Evolutionary conservation across 2,888 invertebrate genomes (phyloP).

Genomic region (Leptinotarsa juncta): DNA sequence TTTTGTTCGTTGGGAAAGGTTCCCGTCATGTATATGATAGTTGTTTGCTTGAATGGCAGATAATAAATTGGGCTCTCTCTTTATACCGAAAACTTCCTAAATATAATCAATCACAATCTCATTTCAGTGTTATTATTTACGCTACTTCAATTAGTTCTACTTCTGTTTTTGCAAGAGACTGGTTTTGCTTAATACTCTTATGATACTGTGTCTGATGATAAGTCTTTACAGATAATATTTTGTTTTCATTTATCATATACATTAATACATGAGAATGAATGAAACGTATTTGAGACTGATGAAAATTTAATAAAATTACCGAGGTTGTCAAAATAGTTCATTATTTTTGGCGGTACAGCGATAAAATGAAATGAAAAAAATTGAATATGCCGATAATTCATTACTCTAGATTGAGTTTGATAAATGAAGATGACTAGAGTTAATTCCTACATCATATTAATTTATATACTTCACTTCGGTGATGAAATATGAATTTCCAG

Average conservation of each 20-base stretch:
- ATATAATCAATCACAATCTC: background rate
- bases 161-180: slow-evolving; percentile 25
- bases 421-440: too few relatives aligned
- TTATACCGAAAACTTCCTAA: background rate
- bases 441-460: too few relatives aligned
- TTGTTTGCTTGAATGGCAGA: background rate
- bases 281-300: background rate
- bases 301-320: too few relatives aligned
- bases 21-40: too few relatives aligned
- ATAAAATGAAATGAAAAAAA: too few relatives aligned
- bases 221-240: background rate
- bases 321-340: too few relatives aligned
- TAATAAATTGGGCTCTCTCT: background rate
- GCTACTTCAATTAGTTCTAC: slow-evolving; percentile 35
- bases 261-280: background rate
- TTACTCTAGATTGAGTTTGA: too few relatives aligned
- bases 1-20: too few relatives aligned
- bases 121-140: slow-evolving; percentile 30
- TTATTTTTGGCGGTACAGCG: too few relatives aligned
- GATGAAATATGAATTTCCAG: too few relatives aligned
- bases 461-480: too few relatives aligned
- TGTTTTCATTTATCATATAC: background rate
- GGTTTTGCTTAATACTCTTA: slow-evolving; percentile 4
- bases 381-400: too few relatives aligned
- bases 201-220: background rate